Conservation (phyloP, 2,113 vertebrate genomes). For the Thomomys bottae region DNA sequence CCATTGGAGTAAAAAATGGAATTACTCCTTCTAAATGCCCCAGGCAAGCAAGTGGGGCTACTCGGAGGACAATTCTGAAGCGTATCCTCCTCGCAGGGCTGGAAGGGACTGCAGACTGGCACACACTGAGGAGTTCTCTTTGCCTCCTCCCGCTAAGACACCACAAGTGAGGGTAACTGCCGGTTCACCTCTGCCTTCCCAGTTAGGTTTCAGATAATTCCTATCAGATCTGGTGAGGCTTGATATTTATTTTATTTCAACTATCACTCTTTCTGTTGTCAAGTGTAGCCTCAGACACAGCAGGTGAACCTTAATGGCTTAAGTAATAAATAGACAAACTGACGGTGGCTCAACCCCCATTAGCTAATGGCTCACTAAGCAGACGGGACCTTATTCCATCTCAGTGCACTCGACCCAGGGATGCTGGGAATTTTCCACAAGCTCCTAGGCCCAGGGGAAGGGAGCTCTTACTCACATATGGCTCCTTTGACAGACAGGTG, state of each 20-base stretch:
- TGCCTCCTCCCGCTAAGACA: neutral
- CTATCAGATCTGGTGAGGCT: slow-evolving; percentile 79
- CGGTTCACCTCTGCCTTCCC: slow-evolving; percentile 79
- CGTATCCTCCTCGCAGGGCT: neutral
- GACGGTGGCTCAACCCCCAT: slow-evolving; percentile 91
- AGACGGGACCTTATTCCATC: slow-evolving; percentile 86
- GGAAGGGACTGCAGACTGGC: too few species aligned
- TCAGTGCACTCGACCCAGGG: slow-evolving; percentile 87
- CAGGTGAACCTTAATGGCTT: slow-evolving; percentile 86
- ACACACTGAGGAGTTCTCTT: neutral
- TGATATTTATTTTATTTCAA: slow-evolving; percentile 89
- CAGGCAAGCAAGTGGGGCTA: neutral
- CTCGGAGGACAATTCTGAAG: neutral
- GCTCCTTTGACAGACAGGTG: slow-evolving; percentile 85
- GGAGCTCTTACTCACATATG: slow-evolving; percentile 83
- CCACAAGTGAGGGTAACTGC: slow-evolving; percentile 38
- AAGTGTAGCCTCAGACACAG: slow-evolving; percentile 86
- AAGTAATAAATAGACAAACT: slow-evolving; percentile 89
- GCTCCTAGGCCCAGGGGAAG: slow-evolving; percentile 82
- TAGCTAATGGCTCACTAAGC: slow-evolving; percentile 95
- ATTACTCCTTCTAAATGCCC: neutral
- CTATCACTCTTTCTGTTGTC: slow-evolving; percentile 88
- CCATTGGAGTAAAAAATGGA: neutral
- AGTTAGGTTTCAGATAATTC: slow-evolving; percentile 80
- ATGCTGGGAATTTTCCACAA: slow-evolving; percentile 83